Base-by-base conservation (phyloP, 2,888 invertebrate genomes). In the Philereme transversata region DNA sequence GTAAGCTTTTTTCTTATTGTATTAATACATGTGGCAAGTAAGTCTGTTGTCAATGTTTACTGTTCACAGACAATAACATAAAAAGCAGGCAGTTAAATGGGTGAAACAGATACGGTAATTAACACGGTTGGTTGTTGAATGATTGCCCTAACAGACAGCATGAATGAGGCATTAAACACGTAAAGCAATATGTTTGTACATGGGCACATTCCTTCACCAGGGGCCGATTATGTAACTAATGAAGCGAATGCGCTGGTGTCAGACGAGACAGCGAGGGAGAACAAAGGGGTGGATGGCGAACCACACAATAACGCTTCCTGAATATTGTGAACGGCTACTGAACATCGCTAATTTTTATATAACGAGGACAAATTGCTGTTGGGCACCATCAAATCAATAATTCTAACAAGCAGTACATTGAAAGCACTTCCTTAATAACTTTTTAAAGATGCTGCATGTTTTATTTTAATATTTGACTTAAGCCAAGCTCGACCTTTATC, bases 271-370 rank as follows among this genome's bases (percentile, higher is more conserved):
- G 65, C 67, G 69, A 75, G 76, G 69, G 70, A 70, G 75, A 73
- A 82, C 79, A 86, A 83, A 83, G 82, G 83, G 79, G 74, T 74
- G 77, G 68, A 68, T 69, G 79, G 71, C 70, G 77, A 69, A 68
- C 69, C 70, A 73, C 72, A 81, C 78, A 83, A 83, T 79, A 86
- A 83, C 87, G 85, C 81, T 85, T 84, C 78, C 78, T 75, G 79
- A 75, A 80, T 74, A 76, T 76, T 80, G 75, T 82, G 70, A 68
- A 70, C 74, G 71, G 71, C 69, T 74, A 79, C 67, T 82, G 76
- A 82, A 79, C 74, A 73, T 64, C 60, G 71, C 77, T 84, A 84
- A 86, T 85, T 83, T 79, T 67, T 70, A 67, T 71, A 65, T 65
- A 62, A 64, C 61, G 68, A 61, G 67, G 69, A 77, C 76, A 76